A percentile compares a stretch with the other conserved stretches of the same genome.
phyloP scores from a whole-genome alignment of 2,888 invertebrate genomes.

The Dyspetes luteomarginatus region DNA sequence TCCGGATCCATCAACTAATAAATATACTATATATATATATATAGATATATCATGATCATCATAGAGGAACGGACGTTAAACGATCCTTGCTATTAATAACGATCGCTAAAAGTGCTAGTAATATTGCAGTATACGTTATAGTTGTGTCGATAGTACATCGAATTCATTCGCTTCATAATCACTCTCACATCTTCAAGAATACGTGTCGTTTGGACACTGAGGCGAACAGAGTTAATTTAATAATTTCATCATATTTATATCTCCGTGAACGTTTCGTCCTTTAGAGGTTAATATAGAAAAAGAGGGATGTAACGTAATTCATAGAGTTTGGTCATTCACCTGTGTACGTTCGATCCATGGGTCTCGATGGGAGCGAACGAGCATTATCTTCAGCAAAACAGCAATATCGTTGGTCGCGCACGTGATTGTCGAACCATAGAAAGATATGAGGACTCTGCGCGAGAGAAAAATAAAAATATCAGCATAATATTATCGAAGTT shows the following conservation, averaged over 20 bases:
- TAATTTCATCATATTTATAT: conserved; percentile 33
- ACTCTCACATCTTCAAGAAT: conserved; percentile 28
- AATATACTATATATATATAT: neutral
- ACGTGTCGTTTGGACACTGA: neutral
- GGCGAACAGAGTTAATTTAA: conserved; percentile 40
- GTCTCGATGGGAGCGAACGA: neutral
- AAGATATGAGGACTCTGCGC: neutral
- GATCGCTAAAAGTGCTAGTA: conserved; percentile 33
- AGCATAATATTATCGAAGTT: conserved; percentile 79
- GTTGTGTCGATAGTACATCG: conserved; percentile 30
- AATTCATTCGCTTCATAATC: conserved; percentile 38
- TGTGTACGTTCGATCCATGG: conserved; percentile 9
- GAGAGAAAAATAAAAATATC: conserved; percentile 11
- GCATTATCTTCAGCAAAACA: conserved; percentile 13
- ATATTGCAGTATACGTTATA: neutral
- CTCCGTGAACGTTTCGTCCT: conserved; percentile 25
- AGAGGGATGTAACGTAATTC: conserved; percentile 32
- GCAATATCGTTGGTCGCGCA: conserved; percentile 67
- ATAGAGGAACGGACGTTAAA: conserved; percentile 32
- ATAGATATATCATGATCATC: neutral
- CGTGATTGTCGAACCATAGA: conserved; percentile 64
- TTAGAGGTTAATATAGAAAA: neutral
- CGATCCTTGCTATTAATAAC: conserved; percentile 42
- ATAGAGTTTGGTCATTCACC: conserved; percentile 32
- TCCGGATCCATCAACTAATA: conserved; percentile 34